Percentiles rank a stretch among this genome's conserved stretches.
Evolutionary conservation across 2,113 vertebrate genomes (phyloP).

Genomic region (Melanotaenia duboulayi): DNA sequence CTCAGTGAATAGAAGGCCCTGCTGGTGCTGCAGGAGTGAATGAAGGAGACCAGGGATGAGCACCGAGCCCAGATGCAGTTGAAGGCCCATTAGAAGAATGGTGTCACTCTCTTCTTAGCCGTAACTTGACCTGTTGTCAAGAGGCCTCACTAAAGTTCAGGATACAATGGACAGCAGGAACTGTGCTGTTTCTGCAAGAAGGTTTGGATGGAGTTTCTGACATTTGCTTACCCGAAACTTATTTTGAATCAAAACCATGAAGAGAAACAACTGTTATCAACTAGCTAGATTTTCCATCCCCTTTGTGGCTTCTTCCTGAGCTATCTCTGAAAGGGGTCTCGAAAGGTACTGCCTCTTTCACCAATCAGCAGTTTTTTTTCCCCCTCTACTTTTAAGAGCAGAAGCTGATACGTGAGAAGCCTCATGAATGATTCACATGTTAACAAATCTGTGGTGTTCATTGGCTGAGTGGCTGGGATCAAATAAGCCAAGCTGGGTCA

Average conservation of each 20-base stretch:
- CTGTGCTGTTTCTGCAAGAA: not conserved
- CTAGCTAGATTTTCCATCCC: not conserved
- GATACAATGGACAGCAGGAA: constrained; percentile 51
- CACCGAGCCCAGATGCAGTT: constrained; percentile 66
- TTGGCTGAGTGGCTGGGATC: constrained; percentile 78
- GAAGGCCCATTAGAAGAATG: constrained; percentile 76
- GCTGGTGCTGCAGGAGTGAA: constrained; percentile 65
- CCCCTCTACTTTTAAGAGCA: constrained; percentile 50
- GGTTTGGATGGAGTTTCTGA: constrained; percentile 7
- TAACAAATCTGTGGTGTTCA: constrained; percentile 79
- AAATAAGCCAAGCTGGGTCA: constrained; percentile 62
- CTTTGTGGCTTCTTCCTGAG: constrained; percentile 46
- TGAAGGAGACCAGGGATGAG: constrained; percentile 75
- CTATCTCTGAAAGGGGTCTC: constrained; percentile 35
- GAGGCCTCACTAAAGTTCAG: constrained; percentile 69
- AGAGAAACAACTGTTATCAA: not conserved
- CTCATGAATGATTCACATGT: constrained; percentile 72
- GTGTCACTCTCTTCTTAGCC: constrained; percentile 76
- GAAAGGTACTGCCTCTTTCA: constrained; percentile 28
- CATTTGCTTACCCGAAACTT: not conserved
- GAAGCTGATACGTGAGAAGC: constrained; percentile 62
- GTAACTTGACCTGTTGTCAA: constrained; percentile 74
- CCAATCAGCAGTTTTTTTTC: constrained; percentile 45
- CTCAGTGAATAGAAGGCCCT: constrained; percentile 74
- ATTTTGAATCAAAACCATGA: not conserved